Base-by-base conservation (phyloP, 2,888 invertebrate species). In the Allacma fusca region DNA sequence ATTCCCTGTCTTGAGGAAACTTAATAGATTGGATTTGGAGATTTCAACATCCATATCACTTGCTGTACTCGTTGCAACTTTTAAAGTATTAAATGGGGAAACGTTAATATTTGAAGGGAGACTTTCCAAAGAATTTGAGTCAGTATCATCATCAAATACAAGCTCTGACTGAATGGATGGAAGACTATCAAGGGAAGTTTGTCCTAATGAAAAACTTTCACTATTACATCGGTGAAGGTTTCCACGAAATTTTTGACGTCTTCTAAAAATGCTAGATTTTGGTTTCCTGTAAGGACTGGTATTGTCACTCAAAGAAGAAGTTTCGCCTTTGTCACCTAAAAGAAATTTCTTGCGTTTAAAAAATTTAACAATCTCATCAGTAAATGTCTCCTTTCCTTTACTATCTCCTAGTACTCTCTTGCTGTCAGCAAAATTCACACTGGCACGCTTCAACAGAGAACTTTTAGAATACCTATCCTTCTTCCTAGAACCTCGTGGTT, bases 381-480 rank as follows among this genome's bases (percentile, higher is more conserved):
- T 79, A 28, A 82, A 79, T 21, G 72, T 75, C 4, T 79, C 81
- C 2, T 81, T 81, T 19, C 69, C 69, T 28, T 69, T 69, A 29
- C 72, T 59, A 16, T 43, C 71, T 26, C 44, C 75, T 64, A 43
- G 7, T 24, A 70, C 59, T 64, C 34, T 28, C 26, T 68, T 76
- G 26, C 74, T 74, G 43, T 74, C 74, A 44, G 74, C 65, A 65
- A 74, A 65, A 67, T 78, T 59, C 26, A 68, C 44, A 72, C 80
- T 81, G 16, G 81, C 84, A n/a, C 84, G 70, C 44, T 84, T 83
- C 26, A 83, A 73, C 26, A 84, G 44, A 12, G 81, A 79, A 4
- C 80, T 82, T 43, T 82, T 84, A 0, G 83, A 83, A 67, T 82
- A 84, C 21, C 81, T 78, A 26, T 84, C 84, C 40, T 82, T 83